Conservation (phyloP, 1,140 invertebrate genomes). For the Leptoteleia sp. region DNA sequence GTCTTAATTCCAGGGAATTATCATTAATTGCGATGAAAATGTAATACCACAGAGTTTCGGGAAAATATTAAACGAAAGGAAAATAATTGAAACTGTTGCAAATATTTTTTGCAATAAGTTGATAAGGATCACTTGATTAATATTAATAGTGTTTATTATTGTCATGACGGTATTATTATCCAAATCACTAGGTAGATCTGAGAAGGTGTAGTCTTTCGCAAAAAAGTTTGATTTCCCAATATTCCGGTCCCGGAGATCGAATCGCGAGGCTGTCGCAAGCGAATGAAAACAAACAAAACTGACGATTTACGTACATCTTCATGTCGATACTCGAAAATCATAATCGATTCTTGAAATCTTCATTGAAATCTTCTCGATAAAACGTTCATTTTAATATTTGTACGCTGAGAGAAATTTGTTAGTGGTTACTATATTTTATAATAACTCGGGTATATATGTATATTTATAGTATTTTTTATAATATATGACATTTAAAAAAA, state of each 20-base stretch:
- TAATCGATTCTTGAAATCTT: constrained; percentile 13
- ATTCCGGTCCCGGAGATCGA: constrained; percentile 36
- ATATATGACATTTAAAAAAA: too few species aligned
- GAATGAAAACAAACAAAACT: constrained; percentile 52
- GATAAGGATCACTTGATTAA: constrained; percentile 40
- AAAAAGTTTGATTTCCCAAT: constrained; percentile 43
- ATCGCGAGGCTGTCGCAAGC: constrained; percentile 27
- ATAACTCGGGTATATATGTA: too few species aligned
- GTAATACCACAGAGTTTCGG: constrained; percentile 4
- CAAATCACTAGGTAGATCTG: constrained; percentile 36
- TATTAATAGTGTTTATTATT: constrained; percentile 47
- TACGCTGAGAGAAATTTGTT: too few species aligned
- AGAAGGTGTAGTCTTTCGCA: constrained; percentile 32
- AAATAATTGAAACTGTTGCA: constrained; percentile 34
- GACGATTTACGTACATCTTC: constrained; percentile 39
- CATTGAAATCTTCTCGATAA: too few species aligned
- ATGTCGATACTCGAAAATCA: constrained; percentile 9
- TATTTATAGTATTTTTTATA: too few species aligned
- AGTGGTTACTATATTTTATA: too few species aligned
- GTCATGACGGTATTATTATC: constrained; percentile 42
- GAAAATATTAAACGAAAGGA: constrained; percentile 3
- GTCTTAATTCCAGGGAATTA: too few species aligned
- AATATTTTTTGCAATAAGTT: background rate
- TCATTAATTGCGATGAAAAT: background rate
- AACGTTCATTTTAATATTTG: too few species aligned